Evolutionary conservation across 37 sponge, comb jelly and placozoan species (phyloP).

Genomic region (Geodia barretti): DNA sequence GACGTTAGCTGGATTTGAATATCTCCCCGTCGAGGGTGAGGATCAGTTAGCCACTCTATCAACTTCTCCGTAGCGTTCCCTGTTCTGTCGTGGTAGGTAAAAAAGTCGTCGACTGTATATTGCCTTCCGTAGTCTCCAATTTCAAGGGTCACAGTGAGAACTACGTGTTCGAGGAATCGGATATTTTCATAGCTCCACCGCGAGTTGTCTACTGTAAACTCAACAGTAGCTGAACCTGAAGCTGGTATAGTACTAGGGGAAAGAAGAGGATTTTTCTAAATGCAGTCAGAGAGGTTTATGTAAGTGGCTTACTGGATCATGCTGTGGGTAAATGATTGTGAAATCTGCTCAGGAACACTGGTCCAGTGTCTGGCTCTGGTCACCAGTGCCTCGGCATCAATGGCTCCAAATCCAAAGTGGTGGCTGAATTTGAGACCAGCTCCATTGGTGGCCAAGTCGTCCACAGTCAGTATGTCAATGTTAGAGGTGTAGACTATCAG

Average conservation of each 20-base stretch:
- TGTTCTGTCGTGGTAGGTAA: neutral
- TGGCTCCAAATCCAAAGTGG: constrained; percentile 89
- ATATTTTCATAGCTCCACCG: neutral
- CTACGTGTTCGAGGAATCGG: constrained; percentile 65
- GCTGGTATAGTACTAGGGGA: neutral
- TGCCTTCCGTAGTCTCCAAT: neutral
- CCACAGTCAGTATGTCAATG: constrained; percentile 3
- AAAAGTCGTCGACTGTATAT: neutral
- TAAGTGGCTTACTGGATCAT: neutral
- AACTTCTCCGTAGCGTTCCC: neutral
- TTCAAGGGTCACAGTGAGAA: constrained; percentile 12
- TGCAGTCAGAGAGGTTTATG: neutral
- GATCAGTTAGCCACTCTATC: constrained; percentile 11
- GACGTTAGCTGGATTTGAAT: constrained; percentile 71
- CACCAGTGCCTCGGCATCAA: constrained; percentile 82
- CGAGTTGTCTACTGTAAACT: neutral
- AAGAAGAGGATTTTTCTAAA: neutral
- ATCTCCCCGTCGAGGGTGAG: constrained; percentile 60
- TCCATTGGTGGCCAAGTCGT: constrained; percentile 75
- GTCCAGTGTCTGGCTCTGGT: constrained; percentile 82
- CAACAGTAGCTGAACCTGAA: neutral
- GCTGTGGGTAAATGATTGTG: neutral
- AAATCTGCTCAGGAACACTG: constrained; percentile 47
- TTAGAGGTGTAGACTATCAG: constrained; percentile 75
- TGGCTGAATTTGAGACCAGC: constrained; percentile 70